phyloP scores from a whole-genome alignment of 2,797 vertebrate genomes.

The Anabacerthia variegaticeps region DNA sequence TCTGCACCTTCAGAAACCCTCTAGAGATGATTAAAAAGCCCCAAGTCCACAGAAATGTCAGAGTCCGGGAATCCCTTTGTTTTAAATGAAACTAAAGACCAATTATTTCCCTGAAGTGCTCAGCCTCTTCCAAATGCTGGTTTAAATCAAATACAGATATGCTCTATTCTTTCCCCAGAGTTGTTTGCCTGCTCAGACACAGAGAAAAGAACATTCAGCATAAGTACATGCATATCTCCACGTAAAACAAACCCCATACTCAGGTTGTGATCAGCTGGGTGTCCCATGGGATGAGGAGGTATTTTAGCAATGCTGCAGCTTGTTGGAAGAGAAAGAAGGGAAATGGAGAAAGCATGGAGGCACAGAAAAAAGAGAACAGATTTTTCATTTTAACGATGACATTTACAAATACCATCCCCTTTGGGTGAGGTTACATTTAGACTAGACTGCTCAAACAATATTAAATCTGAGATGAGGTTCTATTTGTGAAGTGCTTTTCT shows the following conservation, averaged over 20 bases:
- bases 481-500: constrained; percentile 8
- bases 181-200: neutral
- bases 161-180: neutral
- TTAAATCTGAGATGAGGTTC: constrained; percentile 1
- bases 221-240: neutral
- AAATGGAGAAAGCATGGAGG: neutral
- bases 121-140: neutral
- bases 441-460: neutral
- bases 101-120: neutral
- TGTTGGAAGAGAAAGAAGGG: neutral
- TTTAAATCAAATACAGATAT: constrained; percentile 35
- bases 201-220: neutral
- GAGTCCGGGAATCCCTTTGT: neutral
- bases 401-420: constrained; percentile 47
- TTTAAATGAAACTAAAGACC: neutral
- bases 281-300: neutral
- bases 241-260: neutral
- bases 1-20: neutral
- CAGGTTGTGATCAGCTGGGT: neutral
- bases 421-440: neutral
- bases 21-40: neutral
- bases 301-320: neutral
- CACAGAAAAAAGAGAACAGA: neutral
- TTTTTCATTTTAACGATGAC: constrained; percentile 41
- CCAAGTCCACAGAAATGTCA: neutral